These are phyloP conservation scores for Bubo blakistoni DNA, from an alignment of 2,113 vertebrate species.

Conservation along the genomic window DNA sequence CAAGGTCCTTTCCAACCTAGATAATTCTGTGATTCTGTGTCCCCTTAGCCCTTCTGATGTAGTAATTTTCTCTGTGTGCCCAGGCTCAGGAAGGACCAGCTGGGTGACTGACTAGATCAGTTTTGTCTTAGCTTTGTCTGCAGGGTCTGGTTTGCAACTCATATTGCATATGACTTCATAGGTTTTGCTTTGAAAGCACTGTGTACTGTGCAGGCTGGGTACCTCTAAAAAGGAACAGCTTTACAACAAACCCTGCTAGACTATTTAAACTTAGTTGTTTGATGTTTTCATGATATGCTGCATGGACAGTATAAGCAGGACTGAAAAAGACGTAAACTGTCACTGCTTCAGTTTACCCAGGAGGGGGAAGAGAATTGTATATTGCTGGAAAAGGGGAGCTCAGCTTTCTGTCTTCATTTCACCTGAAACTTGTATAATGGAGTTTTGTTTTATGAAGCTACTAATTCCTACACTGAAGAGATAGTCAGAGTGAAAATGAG, in stretches of 20 bases:
- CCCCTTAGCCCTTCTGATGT: not conserved
- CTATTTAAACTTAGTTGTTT: not conserved
- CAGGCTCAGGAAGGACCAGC: not conserved
- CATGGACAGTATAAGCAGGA: not conserved
- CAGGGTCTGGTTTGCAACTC: not conserved
- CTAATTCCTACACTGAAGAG: not conserved
- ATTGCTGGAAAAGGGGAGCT: not conserved
- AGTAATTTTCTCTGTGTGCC: not conserved
- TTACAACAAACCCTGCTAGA: not conserved
- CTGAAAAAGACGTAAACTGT: not conserved
- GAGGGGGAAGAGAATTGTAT: not conserved
- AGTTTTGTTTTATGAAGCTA: not conserved
- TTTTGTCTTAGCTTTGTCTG: not conserved
- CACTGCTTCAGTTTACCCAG: not conserved
- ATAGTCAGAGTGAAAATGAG: not conserved
- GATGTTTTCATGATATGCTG: not conserved
- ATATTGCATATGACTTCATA: too few species aligned
- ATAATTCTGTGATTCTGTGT: not conserved
- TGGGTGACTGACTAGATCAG: too few species aligned
- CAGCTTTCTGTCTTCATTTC: not conserved
- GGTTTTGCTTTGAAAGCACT: not conserved
- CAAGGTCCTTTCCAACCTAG: too few species aligned
- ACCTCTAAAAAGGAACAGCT: not conserved
- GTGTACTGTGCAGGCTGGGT: not conserved
- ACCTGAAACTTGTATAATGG: not conserved